A percentile compares a stretch with the other conserved stretches of the same genome.
phyloP scores from a whole-genome alignment of 2,888 invertebrate species.

The Andrena marginata region DNA sequence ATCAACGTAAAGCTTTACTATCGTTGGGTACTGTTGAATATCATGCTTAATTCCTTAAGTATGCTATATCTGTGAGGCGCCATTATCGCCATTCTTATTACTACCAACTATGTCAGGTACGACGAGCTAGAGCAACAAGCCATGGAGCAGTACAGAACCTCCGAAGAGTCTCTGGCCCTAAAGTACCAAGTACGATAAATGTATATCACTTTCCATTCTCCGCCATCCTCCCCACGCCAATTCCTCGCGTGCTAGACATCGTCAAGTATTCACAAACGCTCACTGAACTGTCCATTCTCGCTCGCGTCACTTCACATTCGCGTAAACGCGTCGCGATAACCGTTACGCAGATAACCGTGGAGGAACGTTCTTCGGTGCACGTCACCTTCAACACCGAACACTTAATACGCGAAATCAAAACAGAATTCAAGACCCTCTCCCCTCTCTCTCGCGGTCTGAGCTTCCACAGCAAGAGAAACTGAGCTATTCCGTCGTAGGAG shows the following conservation, averaged over 20 bases:
- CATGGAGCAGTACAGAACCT: conserved; percentile 88
- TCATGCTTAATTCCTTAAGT: too few relatives aligned
- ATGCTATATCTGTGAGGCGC: too few relatives aligned
- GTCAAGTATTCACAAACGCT: too few relatives aligned
- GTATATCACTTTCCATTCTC: neutral
- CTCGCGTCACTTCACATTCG: neutral
- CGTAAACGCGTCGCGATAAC: neutral
- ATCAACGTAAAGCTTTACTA: too few relatives aligned
- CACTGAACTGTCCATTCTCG: too few relatives aligned
- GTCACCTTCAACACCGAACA: neutral
- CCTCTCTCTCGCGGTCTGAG: too few relatives aligned
- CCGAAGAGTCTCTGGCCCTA: conserved; percentile 81
- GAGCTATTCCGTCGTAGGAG: conserved; percentile 71
- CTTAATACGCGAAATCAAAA: neutral
- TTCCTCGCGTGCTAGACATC: too few relatives aligned
- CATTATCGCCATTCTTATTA: neutral
- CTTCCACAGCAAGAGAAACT: too few relatives aligned
- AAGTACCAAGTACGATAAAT: conserved; percentile 77
- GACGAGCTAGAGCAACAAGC: conserved; percentile 89
- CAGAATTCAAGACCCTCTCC: neutral
- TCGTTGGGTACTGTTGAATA: too few relatives aligned
- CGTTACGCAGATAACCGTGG: neutral
- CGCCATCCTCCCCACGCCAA: neutral
- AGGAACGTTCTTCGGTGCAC: neutral
- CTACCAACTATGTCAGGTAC: conserved; percentile 62